Base-by-base conservation (phyloP, 2,888 invertebrate species). In the Eristalinus sepulchralis region DNA sequence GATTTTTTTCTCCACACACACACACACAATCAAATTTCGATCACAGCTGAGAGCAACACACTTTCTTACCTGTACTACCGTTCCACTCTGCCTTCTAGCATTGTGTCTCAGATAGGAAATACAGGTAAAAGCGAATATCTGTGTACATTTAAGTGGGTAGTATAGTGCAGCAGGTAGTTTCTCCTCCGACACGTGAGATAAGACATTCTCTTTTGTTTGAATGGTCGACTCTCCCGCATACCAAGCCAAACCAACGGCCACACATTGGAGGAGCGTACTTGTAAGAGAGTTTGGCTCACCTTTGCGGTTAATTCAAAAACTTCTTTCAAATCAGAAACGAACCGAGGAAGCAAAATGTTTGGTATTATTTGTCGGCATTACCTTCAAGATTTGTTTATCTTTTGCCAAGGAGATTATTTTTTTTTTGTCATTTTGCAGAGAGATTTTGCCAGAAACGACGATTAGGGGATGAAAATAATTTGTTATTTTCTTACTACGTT, bases 141-240 rank as follows among this genome's bases (percentile, higher is more conserved):
- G 64, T 75, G 53, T 34, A 27, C 17, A 31, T 5, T 27, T 5
- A 34, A 71, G 71, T 27, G 36, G 34, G 17, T 17, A 47, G 59
- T 20, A 24, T 34, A 64, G 64, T 36, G 22, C 33, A 73, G 64
- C 63, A 57, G 75, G 75, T 75, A 64, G 77, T 36, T 78, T 78
- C 47, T 47, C 47, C 68, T 75, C 34, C 24, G 36, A 24, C 11
- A 34, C 8, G 20, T 53, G 17, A 31, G 57, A 68, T 57, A 59
- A 70, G 24, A 55, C 22, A 33, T 64, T 11, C 64, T 77, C 79
- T 79, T 57, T 72, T 64, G 36, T 63, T 60, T 31, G 11, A 36
- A n/a, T 17, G 11, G 17, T 20, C 57, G 20, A 11, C 60, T 77
- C 68, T 77, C 53, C 33, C 53, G 20, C 53, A 68, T 22, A 67